phyloP scores from a whole-genome alignment of 2,888 invertebrate genomes.

The Exocentrus adspersus region DNA sequence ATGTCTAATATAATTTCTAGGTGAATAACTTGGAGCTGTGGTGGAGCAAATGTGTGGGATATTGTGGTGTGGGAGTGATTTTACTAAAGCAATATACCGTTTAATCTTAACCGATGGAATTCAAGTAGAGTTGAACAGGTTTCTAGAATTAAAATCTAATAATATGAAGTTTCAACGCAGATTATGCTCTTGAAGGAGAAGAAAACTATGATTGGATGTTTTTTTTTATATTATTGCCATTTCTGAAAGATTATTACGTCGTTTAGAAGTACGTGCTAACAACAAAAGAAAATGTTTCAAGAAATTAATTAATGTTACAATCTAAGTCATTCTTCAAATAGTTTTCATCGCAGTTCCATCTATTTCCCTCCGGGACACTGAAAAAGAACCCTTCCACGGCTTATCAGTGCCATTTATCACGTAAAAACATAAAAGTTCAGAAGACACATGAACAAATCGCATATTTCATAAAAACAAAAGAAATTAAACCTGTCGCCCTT shows the following conservation, averaged over 20 bases:
- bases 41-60: neutral
- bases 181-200: too few species aligned
- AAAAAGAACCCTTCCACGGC: neutral
- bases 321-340: neutral
- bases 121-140: too few species aligned
- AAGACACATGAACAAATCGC: constrained; percentile 14
- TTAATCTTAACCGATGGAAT: too few species aligned
- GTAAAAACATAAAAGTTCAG: constrained; percentile 2
- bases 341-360: neutral
- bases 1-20: constrained; percentile 1
- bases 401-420: neutral
- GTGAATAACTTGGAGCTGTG: neutral
- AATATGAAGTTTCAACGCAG: too few species aligned
- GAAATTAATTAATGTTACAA: neutral
- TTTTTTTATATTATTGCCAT: too few species aligned
- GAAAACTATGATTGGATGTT: too few species aligned
- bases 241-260: too few species aligned
- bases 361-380: neutral
- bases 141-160: too few species aligned
- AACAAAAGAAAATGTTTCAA: too few species aligned
- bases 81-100: too few species aligned
- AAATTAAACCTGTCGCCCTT: constrained; percentile 16
- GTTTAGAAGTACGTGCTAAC: too few species aligned
- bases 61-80: too few species aligned
- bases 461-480: constrained; percentile 16